These are phyloP conservation scores for Rhegmatorhina hoffmannsi DNA, from an alignment of 2,113 vertebrate genomes.

Conservation along the genomic window DNA sequence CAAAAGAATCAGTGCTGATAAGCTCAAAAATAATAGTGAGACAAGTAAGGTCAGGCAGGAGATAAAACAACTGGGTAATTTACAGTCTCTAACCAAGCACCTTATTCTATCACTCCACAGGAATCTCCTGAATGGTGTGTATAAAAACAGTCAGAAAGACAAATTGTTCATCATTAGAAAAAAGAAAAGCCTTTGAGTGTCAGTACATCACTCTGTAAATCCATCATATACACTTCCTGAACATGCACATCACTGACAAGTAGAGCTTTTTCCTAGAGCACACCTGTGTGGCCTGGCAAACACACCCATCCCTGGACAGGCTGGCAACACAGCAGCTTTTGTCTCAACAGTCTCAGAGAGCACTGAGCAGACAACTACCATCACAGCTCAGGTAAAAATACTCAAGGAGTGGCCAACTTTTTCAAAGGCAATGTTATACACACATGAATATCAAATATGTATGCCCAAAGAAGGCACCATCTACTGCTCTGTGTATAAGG, in stretches of 20 bases:
- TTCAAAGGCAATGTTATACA: background rate
- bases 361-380: background rate
- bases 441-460: accelerated
- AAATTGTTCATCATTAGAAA: background rate
- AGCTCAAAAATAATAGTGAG: background rate
- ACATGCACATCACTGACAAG: background rate
- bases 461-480: background rate
- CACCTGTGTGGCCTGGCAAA: accelerated
- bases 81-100: background rate
- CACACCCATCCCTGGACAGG: background rate
- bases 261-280: background rate
- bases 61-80: conserved; percentile 12
- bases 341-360: background rate
- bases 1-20: background rate
- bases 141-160: background rate
- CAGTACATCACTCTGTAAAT: background rate
- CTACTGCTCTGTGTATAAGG: background rate
- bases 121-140: background rate
- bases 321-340: background rate
- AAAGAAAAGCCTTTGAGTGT: background rate
- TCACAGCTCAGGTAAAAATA: background rate
- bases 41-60: background rate
- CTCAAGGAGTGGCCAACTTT: background rate
- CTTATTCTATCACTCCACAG: background rate
- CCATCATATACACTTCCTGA: background rate